Conservation (phyloP, 2,113 vertebrate species). For the Oreocharis arfaki region DNA sequence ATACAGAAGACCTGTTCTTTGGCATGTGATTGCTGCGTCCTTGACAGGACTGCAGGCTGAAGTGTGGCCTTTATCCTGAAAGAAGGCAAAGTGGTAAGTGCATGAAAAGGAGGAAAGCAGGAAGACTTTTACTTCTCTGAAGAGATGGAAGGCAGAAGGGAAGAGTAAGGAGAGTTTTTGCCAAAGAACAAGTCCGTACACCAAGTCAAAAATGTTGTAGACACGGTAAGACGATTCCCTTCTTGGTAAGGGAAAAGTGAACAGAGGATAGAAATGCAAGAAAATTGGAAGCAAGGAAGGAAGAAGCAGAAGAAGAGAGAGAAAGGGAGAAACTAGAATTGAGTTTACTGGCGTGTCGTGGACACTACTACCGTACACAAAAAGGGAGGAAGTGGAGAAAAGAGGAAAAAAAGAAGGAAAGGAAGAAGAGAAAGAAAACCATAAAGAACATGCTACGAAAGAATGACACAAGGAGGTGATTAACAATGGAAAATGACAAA, state of each 20-base stretch:
- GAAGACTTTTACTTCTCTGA: neutral
- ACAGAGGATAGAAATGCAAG: neutral
- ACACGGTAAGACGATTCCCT: accelerated
- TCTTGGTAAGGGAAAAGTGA: neutral
- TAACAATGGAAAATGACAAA: neutral
- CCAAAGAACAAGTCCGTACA: neutral
- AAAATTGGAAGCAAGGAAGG: neutral
- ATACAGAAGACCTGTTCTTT: neutral
- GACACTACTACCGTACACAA: too few relatives aligned
- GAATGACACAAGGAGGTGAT: neutral
- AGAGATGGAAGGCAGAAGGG: too few relatives aligned
- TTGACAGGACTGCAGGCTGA: neutral
- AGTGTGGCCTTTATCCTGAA: neutral
- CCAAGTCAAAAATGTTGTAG: too few relatives aligned
- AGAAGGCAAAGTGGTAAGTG: neutral
- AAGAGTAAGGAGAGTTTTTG: neutral
- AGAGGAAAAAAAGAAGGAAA: neutral
- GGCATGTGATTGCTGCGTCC: neutral
- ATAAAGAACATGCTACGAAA: too few relatives aligned
- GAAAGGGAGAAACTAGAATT: too few relatives aligned
- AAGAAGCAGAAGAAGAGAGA: neutral
- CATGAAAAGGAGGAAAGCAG: too few relatives aligned
- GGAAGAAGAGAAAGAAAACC: neutral
- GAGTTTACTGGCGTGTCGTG: neutral
- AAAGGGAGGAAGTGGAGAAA: neutral